A percentile compares a stretch with the other conserved stretches of the same genome.
phyloP scores from a whole-genome alignment of 2,888 invertebrate genomes.

The Athalia rosae region DNA sequence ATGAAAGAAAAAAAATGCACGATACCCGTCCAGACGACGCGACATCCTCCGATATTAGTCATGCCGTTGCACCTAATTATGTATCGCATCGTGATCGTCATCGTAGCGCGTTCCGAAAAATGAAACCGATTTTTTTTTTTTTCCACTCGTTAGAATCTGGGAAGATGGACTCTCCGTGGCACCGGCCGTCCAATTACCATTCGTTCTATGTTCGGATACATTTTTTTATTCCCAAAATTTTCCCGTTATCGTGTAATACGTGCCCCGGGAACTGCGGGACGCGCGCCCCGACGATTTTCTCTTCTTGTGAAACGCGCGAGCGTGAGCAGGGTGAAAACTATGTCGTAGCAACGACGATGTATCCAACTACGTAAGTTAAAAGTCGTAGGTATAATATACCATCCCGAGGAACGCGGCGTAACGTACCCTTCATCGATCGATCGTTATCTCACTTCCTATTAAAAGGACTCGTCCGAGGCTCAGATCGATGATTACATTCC shows the following conservation, averaged over 20 bases:
- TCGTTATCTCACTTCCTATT: slow-evolving; percentile 40
- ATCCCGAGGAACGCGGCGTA: too few species aligned
- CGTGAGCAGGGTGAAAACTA: background rate
- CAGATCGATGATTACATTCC: slow-evolving; percentile 34
- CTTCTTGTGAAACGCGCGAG: background rate
- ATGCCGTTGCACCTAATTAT: too few species aligned
- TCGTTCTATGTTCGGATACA: slow-evolving; percentile 15
- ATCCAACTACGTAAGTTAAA: too few species aligned
- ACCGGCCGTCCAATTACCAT: slow-evolving; percentile 28
- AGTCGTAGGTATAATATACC: too few species aligned
- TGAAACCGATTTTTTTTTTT: background rate
- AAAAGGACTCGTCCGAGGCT: slow-evolving; percentile 20
- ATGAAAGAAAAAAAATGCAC: too few species aligned
- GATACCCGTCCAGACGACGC: too few species aligned
- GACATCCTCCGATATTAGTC: too few species aligned
- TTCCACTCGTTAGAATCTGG: background rate
- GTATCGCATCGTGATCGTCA: too few species aligned
- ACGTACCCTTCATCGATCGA: slow-evolving; percentile 31
- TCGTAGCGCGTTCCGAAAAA: too few species aligned
- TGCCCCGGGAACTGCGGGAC: background rate
- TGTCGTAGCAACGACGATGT: too few species aligned
- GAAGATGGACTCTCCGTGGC: background rate
- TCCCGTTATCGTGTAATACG: background rate
- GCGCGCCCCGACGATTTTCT: slow-evolving; percentile 15
- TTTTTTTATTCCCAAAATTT: background rate